Percentiles rank a stretch among this genome's conserved stretches.
phyloP scores from a whole-genome alignment of 2,797 vertebrate genomes.

The Phataginus tricuspis region DNA sequence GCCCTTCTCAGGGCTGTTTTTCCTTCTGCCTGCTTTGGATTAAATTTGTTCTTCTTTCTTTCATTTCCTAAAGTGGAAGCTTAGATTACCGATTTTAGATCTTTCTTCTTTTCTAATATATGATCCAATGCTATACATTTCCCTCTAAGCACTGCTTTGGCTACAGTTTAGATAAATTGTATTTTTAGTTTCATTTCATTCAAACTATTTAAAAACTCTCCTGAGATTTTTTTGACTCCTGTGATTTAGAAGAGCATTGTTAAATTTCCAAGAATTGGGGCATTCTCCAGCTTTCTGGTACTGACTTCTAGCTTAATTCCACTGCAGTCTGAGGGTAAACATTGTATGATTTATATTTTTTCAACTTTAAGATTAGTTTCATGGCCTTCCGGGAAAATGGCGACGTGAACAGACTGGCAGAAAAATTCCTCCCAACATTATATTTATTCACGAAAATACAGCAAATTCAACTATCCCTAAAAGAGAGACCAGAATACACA shows the following conservation, averaged over 20 bases:
- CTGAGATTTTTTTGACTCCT: neutral
- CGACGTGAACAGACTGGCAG: no score
- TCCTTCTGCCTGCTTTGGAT: neutral
- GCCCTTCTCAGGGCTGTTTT: neutral
- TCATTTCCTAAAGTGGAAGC: neutral
- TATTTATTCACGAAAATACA: no score
- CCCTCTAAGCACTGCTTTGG: neutral
- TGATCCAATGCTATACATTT: neutral
- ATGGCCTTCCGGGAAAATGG: no score
- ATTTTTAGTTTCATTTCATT: neutral
- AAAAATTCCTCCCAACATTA: no score
- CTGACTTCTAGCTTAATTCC: neutral
- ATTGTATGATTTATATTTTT: neutral
- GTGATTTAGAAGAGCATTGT: neutral
- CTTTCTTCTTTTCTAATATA: neutral
- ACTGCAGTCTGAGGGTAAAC: no score
- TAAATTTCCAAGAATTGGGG: neutral
- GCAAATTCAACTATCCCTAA: no score
- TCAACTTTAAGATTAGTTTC: neutral
- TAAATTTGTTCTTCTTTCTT: neutral
- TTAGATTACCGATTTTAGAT: no score
- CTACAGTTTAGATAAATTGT: neutral
- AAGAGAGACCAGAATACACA: no score
- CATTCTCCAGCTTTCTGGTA: neutral
- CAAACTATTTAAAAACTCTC: neutral